phyloP scores from a whole-genome alignment of 2,113 vertebrate genomes.

The Sebastes fasciatus region DNA sequence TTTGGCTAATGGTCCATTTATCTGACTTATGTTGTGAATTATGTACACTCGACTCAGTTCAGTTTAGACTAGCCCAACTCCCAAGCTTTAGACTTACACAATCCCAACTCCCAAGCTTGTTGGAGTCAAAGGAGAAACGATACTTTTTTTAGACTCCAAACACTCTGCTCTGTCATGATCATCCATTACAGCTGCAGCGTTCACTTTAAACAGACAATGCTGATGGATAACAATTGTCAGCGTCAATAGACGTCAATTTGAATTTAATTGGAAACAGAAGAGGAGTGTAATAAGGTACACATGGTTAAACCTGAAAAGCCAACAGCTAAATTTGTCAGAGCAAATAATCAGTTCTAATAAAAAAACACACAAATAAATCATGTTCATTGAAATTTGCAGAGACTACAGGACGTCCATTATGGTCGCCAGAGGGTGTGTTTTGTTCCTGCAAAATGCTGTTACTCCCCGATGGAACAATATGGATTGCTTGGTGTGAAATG shows the following conservation, averaged over 20 bases:
- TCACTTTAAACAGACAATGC: neutral
- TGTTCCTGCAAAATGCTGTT: neutral
- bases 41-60: neutral
- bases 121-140: neutral
- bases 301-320: neutral
- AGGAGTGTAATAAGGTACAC: neutral
- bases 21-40: constrained; percentile 26
- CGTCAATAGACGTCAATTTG: neutral
- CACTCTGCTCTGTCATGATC: neutral
- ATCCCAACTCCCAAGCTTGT: neutral
- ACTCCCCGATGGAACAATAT: neutral
- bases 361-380: neutral
- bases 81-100: neutral
- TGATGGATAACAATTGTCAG: neutral
- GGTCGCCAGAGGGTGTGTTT: constrained; percentile 4
- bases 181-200: neutral
- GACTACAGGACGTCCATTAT: neutral
- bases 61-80: neutral
- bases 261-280: neutral
- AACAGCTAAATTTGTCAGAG: neutral
- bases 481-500: constrained; percentile 34
- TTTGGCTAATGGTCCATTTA: constrained; percentile 28
- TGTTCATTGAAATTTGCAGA: neutral
- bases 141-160: neutral
- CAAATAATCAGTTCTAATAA: neutral